A percentile compares a stretch with the other conserved stretches of the same genome.
Evolutionary conservation across 2,797 vertebrate species (phyloP).

Genomic region (Lemur catta): DNA sequence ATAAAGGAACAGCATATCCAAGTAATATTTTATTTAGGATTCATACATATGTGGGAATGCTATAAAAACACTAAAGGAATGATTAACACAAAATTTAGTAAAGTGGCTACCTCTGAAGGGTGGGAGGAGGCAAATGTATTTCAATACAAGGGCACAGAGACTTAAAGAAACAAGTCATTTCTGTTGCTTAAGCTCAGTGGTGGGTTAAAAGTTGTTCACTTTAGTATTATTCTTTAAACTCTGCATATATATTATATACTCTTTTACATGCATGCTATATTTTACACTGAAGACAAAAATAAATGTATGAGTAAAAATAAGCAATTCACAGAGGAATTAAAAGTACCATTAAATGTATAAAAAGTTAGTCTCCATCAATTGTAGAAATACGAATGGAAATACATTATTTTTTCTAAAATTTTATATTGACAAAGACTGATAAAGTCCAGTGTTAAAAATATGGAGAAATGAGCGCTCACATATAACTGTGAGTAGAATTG

Average conservation of each 20-base stretch:
- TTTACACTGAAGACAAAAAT: slow-evolving; percentile 4
- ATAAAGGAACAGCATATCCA: neutral
- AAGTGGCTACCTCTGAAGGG: neutral
- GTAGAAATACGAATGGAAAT: slow-evolving; percentile 29
- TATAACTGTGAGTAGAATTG: neutral
- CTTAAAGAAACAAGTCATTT: neutral
- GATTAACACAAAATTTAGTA: neutral
- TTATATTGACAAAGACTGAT: neutral
- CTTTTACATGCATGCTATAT: neutral
- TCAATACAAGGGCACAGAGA: neutral
- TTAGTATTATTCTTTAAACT: neutral
- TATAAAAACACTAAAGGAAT: neutral
- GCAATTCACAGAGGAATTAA: neutral
- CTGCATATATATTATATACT: neutral
- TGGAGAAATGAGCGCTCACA: neutral
- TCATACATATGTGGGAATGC: neutral
- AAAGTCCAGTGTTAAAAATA: neutral
- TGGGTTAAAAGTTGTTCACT: neutral
- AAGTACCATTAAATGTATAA: neutral
- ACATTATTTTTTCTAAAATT: slow-evolving; percentile 27
- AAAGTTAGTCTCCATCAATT: neutral
- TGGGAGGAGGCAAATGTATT: neutral
- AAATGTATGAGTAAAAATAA: neutral
- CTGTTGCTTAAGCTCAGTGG: neutral
- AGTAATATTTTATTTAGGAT: neutral